These are phyloP conservation scores for Aphelinus atriplicis DNA, from an alignment of 1,140 invertebrate genomes.

Conservation along the genomic window DNA sequence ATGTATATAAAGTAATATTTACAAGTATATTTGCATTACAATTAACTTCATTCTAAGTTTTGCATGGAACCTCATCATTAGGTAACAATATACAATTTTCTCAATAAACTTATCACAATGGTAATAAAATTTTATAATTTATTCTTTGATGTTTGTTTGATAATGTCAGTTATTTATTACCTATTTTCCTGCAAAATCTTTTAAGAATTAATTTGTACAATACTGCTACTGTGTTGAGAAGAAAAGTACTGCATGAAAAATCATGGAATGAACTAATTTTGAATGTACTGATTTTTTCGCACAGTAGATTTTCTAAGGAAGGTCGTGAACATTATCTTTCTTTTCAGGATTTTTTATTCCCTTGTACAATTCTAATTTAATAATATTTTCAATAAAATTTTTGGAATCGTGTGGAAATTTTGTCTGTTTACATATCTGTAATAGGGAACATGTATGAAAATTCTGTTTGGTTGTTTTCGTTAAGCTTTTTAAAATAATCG, in stretches of 20 bases:
- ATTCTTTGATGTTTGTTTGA: slow-evolving; percentile 24
- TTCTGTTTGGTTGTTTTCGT: no score
- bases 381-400: no score
- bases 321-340: no score
- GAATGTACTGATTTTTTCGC: no score
- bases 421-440: no score
- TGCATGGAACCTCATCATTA: slow-evolving; percentile 35
- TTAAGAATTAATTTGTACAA: slow-evolving; percentile 37
- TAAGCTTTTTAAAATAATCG: no score
- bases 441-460: no score
- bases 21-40: slow-evolving; percentile 36
- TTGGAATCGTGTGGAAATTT: no score
- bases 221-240: slow-evolving; percentile 30
- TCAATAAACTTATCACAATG: slow-evolving; percentile 35
- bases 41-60: slow-evolving; percentile 31
- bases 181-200: slow-evolving; percentile 10
- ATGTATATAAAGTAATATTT: slow-evolving; percentile 40
- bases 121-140: slow-evolving; percentile 12
- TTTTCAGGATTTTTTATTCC: no score
- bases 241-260: slow-evolving; percentile 10
- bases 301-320: no score
- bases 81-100: slow-evolving; percentile 31
- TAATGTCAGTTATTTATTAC: slow-evolving; percentile 23
- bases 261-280: slow-evolving; percentile 19
- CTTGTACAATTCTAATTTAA: no score